Evolutionary conservation across 2,888 invertebrate genomes (phyloP).

Genomic region (Creontiades dilutus): DNA sequence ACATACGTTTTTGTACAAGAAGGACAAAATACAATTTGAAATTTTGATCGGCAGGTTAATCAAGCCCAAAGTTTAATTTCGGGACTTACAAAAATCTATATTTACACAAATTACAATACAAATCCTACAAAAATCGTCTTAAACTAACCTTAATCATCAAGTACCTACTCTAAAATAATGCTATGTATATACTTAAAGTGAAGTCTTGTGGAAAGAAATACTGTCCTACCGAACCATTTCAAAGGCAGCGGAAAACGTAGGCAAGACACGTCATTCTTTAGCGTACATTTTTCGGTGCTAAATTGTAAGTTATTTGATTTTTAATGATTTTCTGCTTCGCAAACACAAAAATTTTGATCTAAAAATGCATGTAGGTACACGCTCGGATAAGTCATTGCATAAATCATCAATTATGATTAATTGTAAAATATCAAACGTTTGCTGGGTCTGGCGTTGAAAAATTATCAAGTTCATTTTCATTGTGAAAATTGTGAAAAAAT

Average conservation of each 20-base stretch:
- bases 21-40: neutral
- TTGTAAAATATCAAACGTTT: no score
- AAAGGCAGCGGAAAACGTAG: conserved; percentile 15
- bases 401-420: no score
- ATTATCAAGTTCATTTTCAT: no score
- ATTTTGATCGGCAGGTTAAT: conserved; percentile 19
- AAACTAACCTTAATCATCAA: neutral
- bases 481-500: no score
- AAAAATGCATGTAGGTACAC: no score
- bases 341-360: no score
- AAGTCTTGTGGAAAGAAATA: conserved; percentile 60
- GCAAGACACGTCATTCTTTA: neutral
- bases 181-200: neutral
- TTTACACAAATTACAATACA: conserved; percentile 19
- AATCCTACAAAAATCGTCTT: neutral
- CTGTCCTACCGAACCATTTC: conserved; percentile 44
- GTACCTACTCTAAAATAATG: neutral
- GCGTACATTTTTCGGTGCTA: conserved; percentile 1
- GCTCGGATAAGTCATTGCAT: no score
- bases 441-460: no score
- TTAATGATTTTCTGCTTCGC: neutral
- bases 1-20: neutral
- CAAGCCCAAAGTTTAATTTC: neutral
- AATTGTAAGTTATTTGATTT: conserved; percentile 12
- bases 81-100: neutral